Conservation (phyloP, 1,140 invertebrate genomes). For the Drosophila kepulauana region DNA sequence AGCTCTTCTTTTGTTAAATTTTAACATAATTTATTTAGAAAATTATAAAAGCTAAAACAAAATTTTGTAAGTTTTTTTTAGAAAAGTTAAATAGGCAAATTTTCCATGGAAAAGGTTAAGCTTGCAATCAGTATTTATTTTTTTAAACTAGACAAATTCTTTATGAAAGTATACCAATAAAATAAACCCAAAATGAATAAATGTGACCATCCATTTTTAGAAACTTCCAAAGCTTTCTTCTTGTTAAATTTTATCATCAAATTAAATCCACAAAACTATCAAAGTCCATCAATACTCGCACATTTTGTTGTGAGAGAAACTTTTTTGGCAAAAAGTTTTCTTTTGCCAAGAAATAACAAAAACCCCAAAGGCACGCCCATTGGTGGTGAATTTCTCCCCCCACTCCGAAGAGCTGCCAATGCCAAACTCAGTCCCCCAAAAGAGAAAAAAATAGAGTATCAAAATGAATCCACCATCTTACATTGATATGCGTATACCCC, state of each 20-base stretch:
- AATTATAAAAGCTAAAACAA: too few relatives aligned
- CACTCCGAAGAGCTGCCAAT: neutral
- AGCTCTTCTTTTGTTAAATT: too few relatives aligned
- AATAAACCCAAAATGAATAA: neutral
- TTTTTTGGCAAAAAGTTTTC: constrained; percentile 25
- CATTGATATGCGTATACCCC: constrained; percentile 37
- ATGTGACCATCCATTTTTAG: neutral
- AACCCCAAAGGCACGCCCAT: constrained; percentile 20
- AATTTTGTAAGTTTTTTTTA: too few relatives aligned
- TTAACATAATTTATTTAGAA: too few relatives aligned
- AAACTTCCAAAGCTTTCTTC: neutral
- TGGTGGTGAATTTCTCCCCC: neutral
- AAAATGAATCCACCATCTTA: constrained; percentile 37
- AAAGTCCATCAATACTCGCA: constrained; percentile 8
- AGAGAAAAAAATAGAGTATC: neutral
- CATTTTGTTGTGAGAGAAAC: constrained; percentile 19
- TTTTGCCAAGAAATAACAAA: constrained; percentile 9
- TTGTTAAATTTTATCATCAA: constrained; percentile 1
- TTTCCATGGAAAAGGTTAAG: too few relatives aligned
- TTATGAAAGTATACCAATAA: neutral
- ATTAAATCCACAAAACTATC: constrained; percentile 53
- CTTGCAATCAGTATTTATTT: too few relatives aligned
- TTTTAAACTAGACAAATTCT: too few relatives aligned
- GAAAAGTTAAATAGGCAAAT: too few relatives aligned
- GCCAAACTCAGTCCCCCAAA: neutral